A percentile compares a stretch with the other conserved stretches of the same genome.
phyloP scores from a whole-genome alignment of 2,797 vertebrate species.

The Neosilurus hyrtlii region DNA sequence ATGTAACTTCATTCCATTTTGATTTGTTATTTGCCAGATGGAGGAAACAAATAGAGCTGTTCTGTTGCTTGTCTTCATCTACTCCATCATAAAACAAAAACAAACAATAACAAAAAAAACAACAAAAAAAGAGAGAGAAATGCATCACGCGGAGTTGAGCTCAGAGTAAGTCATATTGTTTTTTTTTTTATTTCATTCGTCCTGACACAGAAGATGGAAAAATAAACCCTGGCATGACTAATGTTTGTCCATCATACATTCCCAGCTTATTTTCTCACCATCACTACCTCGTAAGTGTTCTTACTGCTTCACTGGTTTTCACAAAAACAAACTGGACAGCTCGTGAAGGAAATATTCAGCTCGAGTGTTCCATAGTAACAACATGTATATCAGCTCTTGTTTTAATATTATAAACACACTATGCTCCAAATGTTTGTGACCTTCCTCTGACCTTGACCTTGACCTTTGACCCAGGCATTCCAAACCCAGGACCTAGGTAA shows the following conservation, averaged over 20 bases:
- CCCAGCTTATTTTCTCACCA: conserved; percentile 7
- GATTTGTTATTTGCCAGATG: conserved; percentile 5
- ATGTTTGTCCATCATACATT: conserved; percentile 5
- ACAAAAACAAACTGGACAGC: neutral
- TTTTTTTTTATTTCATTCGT: conserved; percentile 1
- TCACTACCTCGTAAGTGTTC: conserved; percentile 9
- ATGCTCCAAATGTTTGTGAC: too few relatives aligned
- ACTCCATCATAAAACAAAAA: neutral
- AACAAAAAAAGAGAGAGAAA: neutral
- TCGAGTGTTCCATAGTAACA: too few relatives aligned
- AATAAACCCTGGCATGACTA: conserved; percentile 15
- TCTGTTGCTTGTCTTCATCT: conserved; percentile 3
- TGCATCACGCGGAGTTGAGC: neutral
- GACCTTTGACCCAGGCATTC: too few relatives aligned
- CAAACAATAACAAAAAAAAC: too few relatives aligned
- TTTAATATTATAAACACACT: too few relatives aligned
- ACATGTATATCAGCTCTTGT: too few relatives aligned
- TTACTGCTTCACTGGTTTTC: conserved; percentile 2
- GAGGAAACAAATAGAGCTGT: neutral
- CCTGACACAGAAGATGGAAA: conserved; percentile 6
- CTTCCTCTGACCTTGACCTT: too few relatives aligned
- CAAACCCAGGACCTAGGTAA: too few relatives aligned
- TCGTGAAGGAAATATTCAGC: neutral
- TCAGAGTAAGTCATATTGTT: conserved; percentile 2
- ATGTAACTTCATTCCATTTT: conserved; percentile 15